Percentiles rank a stretch among this genome's conserved stretches.
Conservation (phyloP, 2,888 invertebrate genomes). For the Monopis laevigella region DNA sequence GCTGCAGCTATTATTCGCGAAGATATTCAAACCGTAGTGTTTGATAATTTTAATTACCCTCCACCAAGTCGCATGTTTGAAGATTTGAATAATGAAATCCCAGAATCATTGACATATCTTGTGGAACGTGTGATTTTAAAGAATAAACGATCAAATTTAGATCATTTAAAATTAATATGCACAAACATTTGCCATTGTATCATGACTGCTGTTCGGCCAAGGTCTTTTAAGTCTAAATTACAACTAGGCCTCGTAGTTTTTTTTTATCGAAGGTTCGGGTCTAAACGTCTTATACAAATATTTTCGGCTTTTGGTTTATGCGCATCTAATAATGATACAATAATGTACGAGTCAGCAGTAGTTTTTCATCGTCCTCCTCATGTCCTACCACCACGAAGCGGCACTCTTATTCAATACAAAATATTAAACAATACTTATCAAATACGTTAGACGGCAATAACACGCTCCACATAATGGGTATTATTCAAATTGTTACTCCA, state of each 20-base stretch:
- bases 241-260: constrained; percentile 25
- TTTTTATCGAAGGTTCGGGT: constrained; percentile 20
- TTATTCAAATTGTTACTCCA: too few relatives aligned
- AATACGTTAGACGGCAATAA: too few relatives aligned
- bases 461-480: too few relatives aligned
- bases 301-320: constrained; percentile 22
- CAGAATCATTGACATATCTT: constrained; percentile 24
- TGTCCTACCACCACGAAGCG: too few relatives aligned
- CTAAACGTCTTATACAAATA: constrained; percentile 20
- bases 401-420: too few relatives aligned
- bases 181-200: constrained; percentile 19
- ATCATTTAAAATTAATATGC: constrained; percentile 17
- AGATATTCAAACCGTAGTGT: constrained; percentile 19
- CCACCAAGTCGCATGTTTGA: constrained; percentile 26
- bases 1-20: constrained; percentile 22
- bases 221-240: constrained; percentile 23
- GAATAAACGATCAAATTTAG: too few relatives aligned
- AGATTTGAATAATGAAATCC: constrained; percentile 26
- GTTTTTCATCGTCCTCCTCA: too few relatives aligned
- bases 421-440: too few relatives aligned
- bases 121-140: constrained; percentile 25
- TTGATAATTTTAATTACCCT: constrained; percentile 24
- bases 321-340: constrained; percentile 24
- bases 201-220: constrained; percentile 23
- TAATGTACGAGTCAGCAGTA: too few relatives aligned